These are phyloP conservation scores for Toxonevra muliebris DNA, from an alignment of 2,888 invertebrate genomes.

Conservation along the genomic window DNA sequence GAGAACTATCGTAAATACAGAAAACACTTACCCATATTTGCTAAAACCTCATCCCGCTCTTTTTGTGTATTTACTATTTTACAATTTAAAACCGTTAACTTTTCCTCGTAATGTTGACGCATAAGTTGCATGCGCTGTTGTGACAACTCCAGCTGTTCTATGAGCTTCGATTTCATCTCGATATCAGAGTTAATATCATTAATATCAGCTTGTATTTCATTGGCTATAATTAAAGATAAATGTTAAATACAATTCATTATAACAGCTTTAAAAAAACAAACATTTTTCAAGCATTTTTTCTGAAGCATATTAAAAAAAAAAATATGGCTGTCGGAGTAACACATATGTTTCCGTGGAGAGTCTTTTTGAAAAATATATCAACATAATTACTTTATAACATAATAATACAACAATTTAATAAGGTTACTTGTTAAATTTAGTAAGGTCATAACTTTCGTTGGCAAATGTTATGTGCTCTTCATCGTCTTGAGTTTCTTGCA, in stretches of 20 bases:
- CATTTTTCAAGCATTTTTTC: neutral
- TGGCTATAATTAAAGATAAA: slow-evolving; percentile 57
- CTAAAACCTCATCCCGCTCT: slow-evolving; percentile 89
- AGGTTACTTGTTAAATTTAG: too few relatives aligned
- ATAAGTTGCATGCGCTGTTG: slow-evolving; percentile 86
- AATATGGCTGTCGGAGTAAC: too few relatives aligned
- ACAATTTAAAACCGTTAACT: slow-evolving; percentile 82
- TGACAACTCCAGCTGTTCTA: slow-evolving; percentile 91
- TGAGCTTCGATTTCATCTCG: slow-evolving; percentile 91
- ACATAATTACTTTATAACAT: neutral
- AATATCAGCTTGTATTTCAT: slow-evolving; percentile 79
- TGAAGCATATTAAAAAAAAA: too few relatives aligned
- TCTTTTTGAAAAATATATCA: neutral
- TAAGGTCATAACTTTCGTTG: too few relatives aligned
- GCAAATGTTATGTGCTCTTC: too few relatives aligned
- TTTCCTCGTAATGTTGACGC: slow-evolving; percentile 91
- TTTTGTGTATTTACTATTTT: slow-evolving; percentile 89
- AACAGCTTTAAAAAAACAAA: neutral
- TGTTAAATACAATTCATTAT: too few relatives aligned
- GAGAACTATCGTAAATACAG: neutral
- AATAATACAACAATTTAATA: neutral
- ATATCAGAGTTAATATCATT: slow-evolving; percentile 92
- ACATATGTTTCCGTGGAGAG: too few relatives aligned
- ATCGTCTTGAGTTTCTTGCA: too few relatives aligned
- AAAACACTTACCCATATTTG: slow-evolving; percentile 61